Evolutionary conservation across 1,140 invertebrate genomes (phyloP), one percentile per base, ranked within the genome.

Genomic region (Zaprionus inermis): DNA sequence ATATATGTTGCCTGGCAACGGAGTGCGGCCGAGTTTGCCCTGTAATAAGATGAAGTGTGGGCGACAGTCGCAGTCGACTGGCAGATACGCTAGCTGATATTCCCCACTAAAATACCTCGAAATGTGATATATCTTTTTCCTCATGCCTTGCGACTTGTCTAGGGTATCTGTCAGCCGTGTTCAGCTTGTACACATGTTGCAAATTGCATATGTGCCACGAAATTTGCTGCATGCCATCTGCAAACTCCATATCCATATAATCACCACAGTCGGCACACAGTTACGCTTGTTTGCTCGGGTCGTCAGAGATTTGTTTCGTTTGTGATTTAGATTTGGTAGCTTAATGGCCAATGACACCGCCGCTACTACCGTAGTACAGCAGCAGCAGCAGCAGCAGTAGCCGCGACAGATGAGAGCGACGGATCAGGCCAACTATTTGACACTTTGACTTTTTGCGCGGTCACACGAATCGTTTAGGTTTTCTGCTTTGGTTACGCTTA

Each of bases 401-500:
- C n/a, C n/a, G n/a, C n/a, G n/a, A n/a, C n/a, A n/a, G n/a, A n/a
- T 67, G 18, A 71, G n/a, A 57, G 52, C 67, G 44, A 32, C 73
- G 70, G 76, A 76, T 76, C 68, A 52, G 44, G 79, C 68, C 80
- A 83, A 72, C 78, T 78, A 67, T 63, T 70, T 67, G 79, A 79
- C 77, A 72, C 79, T 81, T 86, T 79, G 76, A 76, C 54, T 76
- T 81, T 79, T 72, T 65, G 69, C 32, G 73, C 49, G 68, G 36
- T 72, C 68, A 60, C 69, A 56, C 38, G 61, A 76, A 65, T 60
- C 67, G 74, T 59, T 70, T 78, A 56, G 57, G 38, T 68, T 34
- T 68, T 69, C 70, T 16, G 38, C 58, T 44, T 72, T 46, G 78
- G 60, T 81, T 58, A 72, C 52, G 73, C 55, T 68, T 44, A 68